A percentile compares a stretch with the other conserved stretches of the same genome.
phyloP scores from a whole-genome alignment of 1,140 invertebrate species.

The Triops cancriformis region DNA sequence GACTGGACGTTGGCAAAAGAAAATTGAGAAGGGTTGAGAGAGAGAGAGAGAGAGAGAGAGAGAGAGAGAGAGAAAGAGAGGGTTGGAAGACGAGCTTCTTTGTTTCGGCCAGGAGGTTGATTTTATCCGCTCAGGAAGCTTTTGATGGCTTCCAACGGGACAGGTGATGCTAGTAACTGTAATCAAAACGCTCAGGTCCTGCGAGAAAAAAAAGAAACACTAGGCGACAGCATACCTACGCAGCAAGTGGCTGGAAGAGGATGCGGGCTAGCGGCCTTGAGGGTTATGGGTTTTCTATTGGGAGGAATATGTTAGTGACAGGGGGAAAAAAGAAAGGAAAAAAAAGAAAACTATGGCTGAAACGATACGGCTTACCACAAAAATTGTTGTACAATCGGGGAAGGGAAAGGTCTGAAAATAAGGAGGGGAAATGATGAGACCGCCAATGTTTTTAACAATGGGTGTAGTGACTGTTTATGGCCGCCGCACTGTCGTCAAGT shows the following conservation, averaged over 20 bases:
- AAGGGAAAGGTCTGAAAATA: background rate
- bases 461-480: background rate
- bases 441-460: background rate
- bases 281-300: background rate
- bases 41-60: background rate
- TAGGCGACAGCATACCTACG: conserved; percentile 4
- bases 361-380: background rate
- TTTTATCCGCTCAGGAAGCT: background rate
- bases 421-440: background rate
- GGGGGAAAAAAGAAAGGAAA: background rate
- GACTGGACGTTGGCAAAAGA: background rate
- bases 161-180: background rate
- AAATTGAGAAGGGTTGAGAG: background rate
- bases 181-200: background rate
- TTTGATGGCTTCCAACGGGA: background rate
- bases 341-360: background rate
- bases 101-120: background rate
- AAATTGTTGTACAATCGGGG: background rate
- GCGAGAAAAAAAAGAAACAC: background rate
- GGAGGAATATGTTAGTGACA: no score
- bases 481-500: background rate
- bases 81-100: background rate
- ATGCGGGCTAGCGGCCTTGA: background rate
- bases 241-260: background rate
- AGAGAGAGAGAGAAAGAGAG: background rate